These are phyloP conservation scores for Parotia lawesii DNA, from an alignment of 2,113 vertebrate genomes.

Conservation along the genomic window DNA sequence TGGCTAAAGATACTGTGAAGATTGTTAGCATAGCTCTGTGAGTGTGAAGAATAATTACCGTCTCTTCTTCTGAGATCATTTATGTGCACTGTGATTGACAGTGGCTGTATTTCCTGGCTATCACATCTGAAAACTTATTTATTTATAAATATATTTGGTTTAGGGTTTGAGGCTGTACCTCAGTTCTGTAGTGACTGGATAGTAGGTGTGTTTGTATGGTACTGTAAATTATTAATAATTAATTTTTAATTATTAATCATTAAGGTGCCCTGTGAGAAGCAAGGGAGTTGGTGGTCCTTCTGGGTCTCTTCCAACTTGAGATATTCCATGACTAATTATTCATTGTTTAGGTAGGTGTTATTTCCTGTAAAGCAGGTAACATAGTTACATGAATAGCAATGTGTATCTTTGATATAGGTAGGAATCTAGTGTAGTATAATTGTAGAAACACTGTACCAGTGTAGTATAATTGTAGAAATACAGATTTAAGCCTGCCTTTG, in stretches of 20 bases:
- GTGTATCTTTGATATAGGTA: background rate
- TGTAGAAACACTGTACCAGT: background rate
- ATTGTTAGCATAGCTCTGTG: background rate
- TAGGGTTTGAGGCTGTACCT: background rate
- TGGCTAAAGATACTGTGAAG: background rate
- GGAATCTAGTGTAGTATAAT: background rate
- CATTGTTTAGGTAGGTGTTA: background rate
- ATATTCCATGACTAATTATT: background rate
- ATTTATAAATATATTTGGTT: background rate
- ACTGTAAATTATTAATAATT: background rate
- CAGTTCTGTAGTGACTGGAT: background rate
- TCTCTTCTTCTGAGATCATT: background rate
- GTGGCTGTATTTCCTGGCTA: background rate
- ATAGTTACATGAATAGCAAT: background rate
- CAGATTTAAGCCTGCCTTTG: background rate
- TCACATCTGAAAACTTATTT: background rate
- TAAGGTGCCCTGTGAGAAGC: background rate
- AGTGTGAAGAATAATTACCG: background rate
- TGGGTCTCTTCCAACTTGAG: background rate
- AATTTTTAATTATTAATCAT: background rate
- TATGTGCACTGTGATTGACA: background rate
- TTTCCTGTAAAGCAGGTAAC: background rate
- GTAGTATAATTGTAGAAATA: background rate
- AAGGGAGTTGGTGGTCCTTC: background rate
- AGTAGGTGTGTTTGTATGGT: background rate